Percentiles rank a stretch among this genome's conserved stretches.
Evolutionary conservation across 2,113 vertebrate species (phyloP).

Genomic region (Redunca redunca): DNA sequence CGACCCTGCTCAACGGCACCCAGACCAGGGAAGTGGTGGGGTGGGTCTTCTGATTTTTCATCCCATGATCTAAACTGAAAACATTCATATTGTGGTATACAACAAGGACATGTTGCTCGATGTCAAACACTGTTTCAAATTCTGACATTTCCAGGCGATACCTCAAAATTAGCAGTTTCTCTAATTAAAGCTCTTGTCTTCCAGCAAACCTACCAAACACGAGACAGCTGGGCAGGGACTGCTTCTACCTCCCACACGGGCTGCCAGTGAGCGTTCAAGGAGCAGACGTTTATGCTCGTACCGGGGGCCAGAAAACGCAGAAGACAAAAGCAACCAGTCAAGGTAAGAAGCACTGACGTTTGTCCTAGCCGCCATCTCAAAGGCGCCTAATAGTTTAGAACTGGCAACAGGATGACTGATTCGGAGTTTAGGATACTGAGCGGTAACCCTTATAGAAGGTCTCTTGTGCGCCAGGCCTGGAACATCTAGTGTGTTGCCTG

Average conservation of each 20-base stretch:
- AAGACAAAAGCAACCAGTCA: neutral
- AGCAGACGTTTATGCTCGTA: neutral
- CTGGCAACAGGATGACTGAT: neutral
- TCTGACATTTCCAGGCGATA: conserved; percentile 19
- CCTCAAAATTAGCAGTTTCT: conserved; percentile 26
- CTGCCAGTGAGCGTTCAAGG: neutral
- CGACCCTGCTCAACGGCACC: neutral
- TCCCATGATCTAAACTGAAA: conserved; percentile 6
- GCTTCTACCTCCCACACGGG: neutral
- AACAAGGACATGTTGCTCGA: neutral
- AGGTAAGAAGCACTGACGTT: neutral
- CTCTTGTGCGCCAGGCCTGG: neutral
- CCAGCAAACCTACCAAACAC: conserved; percentile 7
- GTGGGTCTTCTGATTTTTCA: neutral
- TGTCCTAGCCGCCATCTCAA: neutral
- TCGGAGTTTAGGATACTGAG: neutral
- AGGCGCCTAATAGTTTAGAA: neutral
- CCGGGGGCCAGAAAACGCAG: neutral
- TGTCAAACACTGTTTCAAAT: conserved; percentile 1
- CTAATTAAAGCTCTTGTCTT: neutral
- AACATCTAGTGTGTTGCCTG: accelerated
- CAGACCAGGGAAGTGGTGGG: neutral
- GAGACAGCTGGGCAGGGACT: neutral
- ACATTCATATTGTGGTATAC: neutral
- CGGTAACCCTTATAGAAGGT: neutral